Conservation (phyloP, 2,888 invertebrate species). For the Periphyllus acericola region DNA sequence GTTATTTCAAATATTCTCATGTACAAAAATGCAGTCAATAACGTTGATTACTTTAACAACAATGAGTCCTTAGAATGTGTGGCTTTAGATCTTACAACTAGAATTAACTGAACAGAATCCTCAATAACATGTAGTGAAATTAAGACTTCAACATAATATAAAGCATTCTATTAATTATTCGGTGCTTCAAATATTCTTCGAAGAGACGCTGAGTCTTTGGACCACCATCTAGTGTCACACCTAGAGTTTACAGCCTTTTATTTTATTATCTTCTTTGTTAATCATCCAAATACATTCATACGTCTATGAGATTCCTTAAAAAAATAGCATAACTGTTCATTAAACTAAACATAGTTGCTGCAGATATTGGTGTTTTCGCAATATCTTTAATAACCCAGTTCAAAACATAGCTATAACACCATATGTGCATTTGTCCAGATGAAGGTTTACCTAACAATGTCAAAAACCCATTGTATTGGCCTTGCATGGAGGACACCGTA, state of each 20-base stretch:
- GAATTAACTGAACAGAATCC: too few species aligned
- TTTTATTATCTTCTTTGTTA: too few species aligned
- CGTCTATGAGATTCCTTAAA: constrained; percentile 58
- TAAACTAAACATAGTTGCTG: constrained; percentile 56
- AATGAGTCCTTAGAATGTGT: too few species aligned
- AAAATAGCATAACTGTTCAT: constrained; percentile 10
- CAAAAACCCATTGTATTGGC: constrained; percentile 62
- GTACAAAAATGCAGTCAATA: not conserved
- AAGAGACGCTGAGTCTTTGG: not conserved
- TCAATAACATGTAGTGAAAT: too few species aligned
- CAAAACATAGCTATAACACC: constrained; percentile 63
- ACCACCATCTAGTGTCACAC: not conserved
- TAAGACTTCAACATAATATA: too few species aligned
- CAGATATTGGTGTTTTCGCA: constrained; percentile 46
- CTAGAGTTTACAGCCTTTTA: not conserved
- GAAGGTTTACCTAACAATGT: constrained; percentile 50
- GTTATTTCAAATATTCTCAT: constrained; percentile 6
- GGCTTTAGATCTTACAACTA: too few species aligned
- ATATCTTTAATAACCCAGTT: constrained; percentile 63
- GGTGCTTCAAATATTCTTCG: not conserved
- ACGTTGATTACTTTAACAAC: too few species aligned
- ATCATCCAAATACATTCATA: constrained; percentile 43
- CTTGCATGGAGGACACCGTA: too few species aligned
- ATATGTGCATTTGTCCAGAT: constrained; percentile 62
- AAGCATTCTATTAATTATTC: not conserved